A percentile compares a stretch with the other conserved stretches of the same genome.
Conservation (phyloP, 1,140 invertebrate species). For the Berghia stephanieae region DNA sequence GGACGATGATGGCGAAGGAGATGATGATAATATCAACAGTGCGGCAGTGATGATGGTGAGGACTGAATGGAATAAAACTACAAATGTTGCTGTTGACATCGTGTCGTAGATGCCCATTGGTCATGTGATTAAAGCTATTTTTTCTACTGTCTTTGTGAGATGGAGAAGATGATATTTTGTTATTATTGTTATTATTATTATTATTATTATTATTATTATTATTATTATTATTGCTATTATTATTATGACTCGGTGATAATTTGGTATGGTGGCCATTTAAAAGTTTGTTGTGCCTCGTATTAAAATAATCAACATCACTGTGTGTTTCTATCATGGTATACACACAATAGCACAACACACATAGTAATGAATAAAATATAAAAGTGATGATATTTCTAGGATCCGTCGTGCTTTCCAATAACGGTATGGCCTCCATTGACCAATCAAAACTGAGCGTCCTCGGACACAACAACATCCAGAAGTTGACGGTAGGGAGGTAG, state of each 20-base stretch:
- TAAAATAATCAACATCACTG: too few species aligned
- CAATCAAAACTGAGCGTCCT: constrained; percentile 94
- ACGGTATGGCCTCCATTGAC: constrained; percentile 95
- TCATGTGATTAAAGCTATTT: too few species aligned
- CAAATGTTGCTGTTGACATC: neutral
- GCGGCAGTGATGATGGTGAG: neutral
- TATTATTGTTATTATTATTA: too few species aligned
- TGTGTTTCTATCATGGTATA: neutral
- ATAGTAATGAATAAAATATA: constrained; percentile 75
- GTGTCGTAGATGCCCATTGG: neutral
- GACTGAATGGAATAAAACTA: neutral
- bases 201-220: too few species aligned
- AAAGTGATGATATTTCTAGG: constrained; percentile 83
- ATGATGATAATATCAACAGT: neutral
- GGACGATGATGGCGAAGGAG: constrained; percentile 80
- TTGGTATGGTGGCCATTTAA: too few species aligned
- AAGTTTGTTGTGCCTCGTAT: too few species aligned
- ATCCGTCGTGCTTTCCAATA: constrained; percentile 83
- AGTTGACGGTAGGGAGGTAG: constrained; percentile 88
- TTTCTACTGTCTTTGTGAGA: neutral
- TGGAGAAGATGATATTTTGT: neutral
- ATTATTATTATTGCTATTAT: too few species aligned
- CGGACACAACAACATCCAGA: constrained; percentile 88
- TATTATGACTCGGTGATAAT: too few species aligned
- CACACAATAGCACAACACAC: too few species aligned